Percentiles rank a stretch among this genome's conserved stretches.
Evolutionary conservation across 2,888 invertebrate genomes (phyloP).

Genomic region (Lasioglossum marginatum): DNA sequence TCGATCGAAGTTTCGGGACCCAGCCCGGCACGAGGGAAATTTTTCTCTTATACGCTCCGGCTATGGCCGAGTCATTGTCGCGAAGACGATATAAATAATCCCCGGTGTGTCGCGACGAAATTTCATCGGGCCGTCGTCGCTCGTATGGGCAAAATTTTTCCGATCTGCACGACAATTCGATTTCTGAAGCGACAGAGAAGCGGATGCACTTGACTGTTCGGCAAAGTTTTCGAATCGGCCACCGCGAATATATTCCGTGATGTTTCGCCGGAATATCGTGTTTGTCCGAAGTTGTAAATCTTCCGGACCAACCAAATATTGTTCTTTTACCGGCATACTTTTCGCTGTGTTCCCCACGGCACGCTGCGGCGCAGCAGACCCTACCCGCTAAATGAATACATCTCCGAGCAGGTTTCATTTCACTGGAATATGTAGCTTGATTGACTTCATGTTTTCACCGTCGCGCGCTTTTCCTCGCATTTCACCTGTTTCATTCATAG

Average conservation of each 20-base stretch:
- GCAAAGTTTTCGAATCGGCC: constrained; percentile 35
- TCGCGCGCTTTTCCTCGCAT: no score
- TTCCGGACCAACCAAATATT: constrained; percentile 14
- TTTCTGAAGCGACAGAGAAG: constrained; percentile 23
- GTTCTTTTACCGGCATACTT: background rate
- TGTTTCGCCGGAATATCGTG: constrained; percentile 22
- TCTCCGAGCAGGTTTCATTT: background rate
- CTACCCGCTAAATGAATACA: constrained; percentile 10
- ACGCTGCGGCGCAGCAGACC: no score
- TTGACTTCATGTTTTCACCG: background rate
- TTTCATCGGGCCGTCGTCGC: constrained; percentile 11
- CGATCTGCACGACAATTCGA: constrained; percentile 50
- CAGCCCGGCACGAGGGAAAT: background rate
- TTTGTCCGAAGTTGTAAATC: constrained; percentile 34
- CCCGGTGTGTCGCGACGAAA: constrained; percentile 27
- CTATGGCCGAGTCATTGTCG: background rate
- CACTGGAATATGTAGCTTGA: background rate
- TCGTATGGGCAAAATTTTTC: constrained; percentile 41
- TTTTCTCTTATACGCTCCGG: constrained; percentile 12
- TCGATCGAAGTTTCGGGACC: constrained; percentile 8
- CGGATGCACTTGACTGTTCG: constrained; percentile 10
- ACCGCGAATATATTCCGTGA: constrained; percentile 32
- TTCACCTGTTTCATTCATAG: no score
- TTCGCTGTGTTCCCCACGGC: background rate
- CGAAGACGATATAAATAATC: constrained; percentile 26